phyloP scores from a whole-genome alignment of 2,797 vertebrate species.

The Centroberyx gerrardi region DNA sequence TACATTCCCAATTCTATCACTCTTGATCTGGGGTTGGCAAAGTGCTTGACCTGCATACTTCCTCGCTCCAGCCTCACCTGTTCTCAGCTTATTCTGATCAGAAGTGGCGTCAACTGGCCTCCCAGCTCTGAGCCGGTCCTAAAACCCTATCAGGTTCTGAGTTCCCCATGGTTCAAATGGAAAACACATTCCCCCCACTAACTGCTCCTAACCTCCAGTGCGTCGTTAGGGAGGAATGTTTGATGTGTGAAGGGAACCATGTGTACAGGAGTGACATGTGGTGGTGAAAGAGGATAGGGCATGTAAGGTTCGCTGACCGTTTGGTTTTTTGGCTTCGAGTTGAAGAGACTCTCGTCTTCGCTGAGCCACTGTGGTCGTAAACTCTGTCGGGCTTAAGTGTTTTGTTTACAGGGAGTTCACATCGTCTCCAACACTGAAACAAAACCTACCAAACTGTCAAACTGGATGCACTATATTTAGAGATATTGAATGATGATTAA shows the following conservation, averaged over 20 bases:
- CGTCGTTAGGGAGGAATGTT: conserved; percentile 71
- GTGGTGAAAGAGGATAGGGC: conserved; percentile 66
- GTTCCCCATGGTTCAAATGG: conserved; percentile 59
- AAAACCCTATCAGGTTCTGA: conserved; percentile 52
- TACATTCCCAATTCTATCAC: conserved; percentile 4
- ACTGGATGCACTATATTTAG: too few species aligned
- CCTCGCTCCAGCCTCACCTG: conserved; percentile 12
- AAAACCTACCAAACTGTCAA: not conserved
- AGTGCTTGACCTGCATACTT: not conserved
- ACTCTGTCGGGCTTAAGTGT: not conserved
- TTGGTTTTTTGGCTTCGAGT: conserved; percentile 29
- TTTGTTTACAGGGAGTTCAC: not conserved
- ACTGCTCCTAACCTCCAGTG: conserved; percentile 72
- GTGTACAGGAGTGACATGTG: conserved; percentile 68
- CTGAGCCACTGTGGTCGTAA: not conserved
- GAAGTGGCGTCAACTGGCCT: conserved; percentile 47
- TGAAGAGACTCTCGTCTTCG: not conserved
- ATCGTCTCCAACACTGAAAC: not conserved
- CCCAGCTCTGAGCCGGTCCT: conserved; percentile 44
- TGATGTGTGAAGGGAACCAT: conserved; percentile 72
- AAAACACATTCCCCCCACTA: conserved; percentile 70
- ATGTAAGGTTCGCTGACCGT: conserved; percentile 51
- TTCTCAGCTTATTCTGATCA: conserved; percentile 57
- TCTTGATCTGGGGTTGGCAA: conserved; percentile 4
- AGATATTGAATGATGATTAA: not conserved